Conservation (phyloP, 1,140 invertebrate species). For the Orchestia grillus region DNA sequence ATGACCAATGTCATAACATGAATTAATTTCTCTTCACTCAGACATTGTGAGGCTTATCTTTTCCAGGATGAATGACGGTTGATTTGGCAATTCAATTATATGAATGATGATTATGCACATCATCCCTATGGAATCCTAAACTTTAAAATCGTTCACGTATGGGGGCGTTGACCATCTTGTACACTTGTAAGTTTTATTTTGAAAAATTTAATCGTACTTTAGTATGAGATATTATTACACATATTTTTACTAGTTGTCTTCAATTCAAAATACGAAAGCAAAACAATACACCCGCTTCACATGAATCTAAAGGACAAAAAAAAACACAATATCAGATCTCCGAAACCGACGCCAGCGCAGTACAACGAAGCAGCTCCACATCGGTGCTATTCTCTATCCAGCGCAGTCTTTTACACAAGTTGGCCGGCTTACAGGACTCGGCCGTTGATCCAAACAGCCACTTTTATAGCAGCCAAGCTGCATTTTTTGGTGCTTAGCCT, state of each 20-base stretch:
- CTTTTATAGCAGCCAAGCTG: conserved; percentile 7
- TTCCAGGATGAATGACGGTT: no score
- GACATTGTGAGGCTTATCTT: no score
- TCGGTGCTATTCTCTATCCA: not conserved
- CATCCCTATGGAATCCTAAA: not conserved
- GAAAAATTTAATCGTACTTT: no score
- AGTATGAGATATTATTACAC: not conserved
- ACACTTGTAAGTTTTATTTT: not conserved
- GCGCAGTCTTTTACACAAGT: conserved; percentile 7
- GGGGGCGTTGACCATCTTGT: not conserved
- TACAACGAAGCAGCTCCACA: not conserved
- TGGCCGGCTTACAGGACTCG: not conserved
- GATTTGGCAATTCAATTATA: not conserved
- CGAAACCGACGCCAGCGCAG: not conserved
- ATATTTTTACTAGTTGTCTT: not conserved
- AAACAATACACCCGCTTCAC: not conserved
- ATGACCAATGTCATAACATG: no score
- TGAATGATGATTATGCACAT: not conserved
- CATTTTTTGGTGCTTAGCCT: not conserved
- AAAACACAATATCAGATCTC: not conserved
- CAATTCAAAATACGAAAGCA: not conserved
- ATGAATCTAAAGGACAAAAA: not conserved
- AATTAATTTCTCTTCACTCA: no score
- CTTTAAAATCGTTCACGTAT: not conserved
- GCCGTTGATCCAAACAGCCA: not conserved